Conservation (phyloP, 2,113 vertebrate species). For the Enhydra lutris region DNA sequence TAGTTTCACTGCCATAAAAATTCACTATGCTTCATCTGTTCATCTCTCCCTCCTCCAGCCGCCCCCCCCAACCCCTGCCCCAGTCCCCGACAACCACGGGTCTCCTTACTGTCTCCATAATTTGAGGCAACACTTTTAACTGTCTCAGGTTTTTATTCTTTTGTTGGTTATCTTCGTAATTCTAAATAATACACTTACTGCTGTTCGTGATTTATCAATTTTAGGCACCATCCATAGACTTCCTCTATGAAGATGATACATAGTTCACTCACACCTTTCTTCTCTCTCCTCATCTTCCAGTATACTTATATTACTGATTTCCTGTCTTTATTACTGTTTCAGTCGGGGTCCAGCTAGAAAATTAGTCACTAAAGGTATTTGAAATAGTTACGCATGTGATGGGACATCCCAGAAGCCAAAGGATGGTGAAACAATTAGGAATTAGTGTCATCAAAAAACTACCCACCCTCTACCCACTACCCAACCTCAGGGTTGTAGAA, state of each 20-base stretch:
- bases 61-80: accelerated
- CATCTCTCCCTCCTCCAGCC: too few relatives aligned
- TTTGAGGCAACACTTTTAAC: not conserved
- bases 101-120: not conserved
- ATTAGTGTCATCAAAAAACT: not conserved
- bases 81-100: not conserved
- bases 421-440: not conserved
- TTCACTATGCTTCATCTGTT: not conserved
- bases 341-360: not conserved
- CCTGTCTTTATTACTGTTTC: not conserved
- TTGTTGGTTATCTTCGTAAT: not conserved
- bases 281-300: not conserved
- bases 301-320: not conserved
- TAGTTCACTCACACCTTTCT: not conserved
- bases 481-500: not conserved
- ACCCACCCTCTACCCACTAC: too few relatives aligned
- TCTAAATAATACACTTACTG: not conserved
- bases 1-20: not conserved
- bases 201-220: not conserved
- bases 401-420: not conserved
- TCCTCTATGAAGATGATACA: not conserved
- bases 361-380: not conserved
- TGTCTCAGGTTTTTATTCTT: not conserved
- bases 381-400: not conserved
- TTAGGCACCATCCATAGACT: not conserved